Evolutionary conservation across 1,140 invertebrate genomes (phyloP), one percentile per base, ranked within the genome.

Genomic region (Drosophila ficusphila): DNA sequence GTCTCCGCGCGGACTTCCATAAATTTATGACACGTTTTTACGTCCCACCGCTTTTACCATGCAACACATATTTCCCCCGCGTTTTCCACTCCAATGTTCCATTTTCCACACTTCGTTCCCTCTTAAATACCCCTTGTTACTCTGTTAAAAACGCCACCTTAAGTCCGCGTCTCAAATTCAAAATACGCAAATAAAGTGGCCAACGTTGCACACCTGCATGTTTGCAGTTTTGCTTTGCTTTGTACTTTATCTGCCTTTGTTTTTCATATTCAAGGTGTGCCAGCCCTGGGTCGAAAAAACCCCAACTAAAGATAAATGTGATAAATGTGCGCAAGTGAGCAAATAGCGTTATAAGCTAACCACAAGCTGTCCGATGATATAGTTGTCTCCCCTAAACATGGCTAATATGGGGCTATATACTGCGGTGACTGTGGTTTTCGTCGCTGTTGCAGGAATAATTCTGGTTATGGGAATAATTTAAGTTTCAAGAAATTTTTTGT

Each of bases 331-430:
- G 56, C 72, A 73, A 81, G 65, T 64, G 76, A 51, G 68, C 76
- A 81, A 86, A 81, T 74, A 86, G 81, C 57, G 76, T 64, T 86
- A 86, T 86, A 85, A 85, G 79, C 79, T 76, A 82, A 81, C 81
- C 79, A 36, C 79, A 85, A 85, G 72, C 67, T 65, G 33, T 68
- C 48, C 44, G 25, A 57, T 76, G 71, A 54, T 70, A 36, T 42
- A 57, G 33, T 57, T 46, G 36, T 56, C 73, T 58, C 34, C 12
- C 23, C 27, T 62, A 62, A 73, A 51, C 56, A 47, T 29, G 39
- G 33, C 56, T 72, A 53, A 62, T 72, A 48, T 72, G 54, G 16
- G 47, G 68, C 34, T 53, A 31, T 53, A 48, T 25, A 27, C 42
- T 31, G 31, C 7, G 23, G 33, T 44, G 38, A 1, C 21, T 48